These are phyloP conservation scores for Corythornis vintsioides DNA, from an alignment of 2,113 vertebrate genomes.

Conservation along the genomic window DNA sequence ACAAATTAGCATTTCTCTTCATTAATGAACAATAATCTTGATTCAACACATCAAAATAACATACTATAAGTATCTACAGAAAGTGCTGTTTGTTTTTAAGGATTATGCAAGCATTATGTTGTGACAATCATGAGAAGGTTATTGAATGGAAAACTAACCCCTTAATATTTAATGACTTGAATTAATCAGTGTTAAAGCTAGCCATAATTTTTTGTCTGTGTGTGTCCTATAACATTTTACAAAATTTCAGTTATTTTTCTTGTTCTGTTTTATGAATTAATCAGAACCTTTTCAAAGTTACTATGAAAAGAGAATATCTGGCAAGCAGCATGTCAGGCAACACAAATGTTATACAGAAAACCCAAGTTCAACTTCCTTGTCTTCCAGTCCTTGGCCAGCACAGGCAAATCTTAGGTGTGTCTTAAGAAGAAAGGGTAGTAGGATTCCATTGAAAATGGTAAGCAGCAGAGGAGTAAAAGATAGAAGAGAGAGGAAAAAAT, in stretches of 20 bases:
- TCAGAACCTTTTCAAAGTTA: not conserved
- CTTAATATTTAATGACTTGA: not conserved
- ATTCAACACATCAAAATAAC: slow-evolving; percentile 4
- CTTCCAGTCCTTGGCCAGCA: not conserved
- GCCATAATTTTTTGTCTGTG: not conserved
- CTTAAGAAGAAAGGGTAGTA: not conserved
- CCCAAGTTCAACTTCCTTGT: not conserved
- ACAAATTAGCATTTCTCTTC: slow-evolving; percentile 13
- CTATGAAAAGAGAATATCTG: not conserved
- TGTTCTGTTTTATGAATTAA: not conserved
- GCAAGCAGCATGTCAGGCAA: not conserved
- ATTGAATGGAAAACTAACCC: not conserved
- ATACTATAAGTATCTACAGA: not conserved
- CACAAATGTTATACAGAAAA: not conserved
- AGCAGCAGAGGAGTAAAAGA: not conserved
- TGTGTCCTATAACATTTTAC: not conserved
- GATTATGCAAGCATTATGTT: not conserved
- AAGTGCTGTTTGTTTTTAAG: not conserved
- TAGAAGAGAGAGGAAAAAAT: not conserved
- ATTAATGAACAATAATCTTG: slow-evolving; percentile 29
- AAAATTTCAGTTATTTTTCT: not conserved
- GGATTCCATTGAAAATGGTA: not conserved
- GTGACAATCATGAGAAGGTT: not conserved
- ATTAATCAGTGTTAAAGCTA: not conserved
- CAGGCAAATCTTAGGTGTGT: not conserved